Evolutionary conservation across 2,797 vertebrate species (phyloP).

Genomic region (Cottoperca gobio): DNA sequence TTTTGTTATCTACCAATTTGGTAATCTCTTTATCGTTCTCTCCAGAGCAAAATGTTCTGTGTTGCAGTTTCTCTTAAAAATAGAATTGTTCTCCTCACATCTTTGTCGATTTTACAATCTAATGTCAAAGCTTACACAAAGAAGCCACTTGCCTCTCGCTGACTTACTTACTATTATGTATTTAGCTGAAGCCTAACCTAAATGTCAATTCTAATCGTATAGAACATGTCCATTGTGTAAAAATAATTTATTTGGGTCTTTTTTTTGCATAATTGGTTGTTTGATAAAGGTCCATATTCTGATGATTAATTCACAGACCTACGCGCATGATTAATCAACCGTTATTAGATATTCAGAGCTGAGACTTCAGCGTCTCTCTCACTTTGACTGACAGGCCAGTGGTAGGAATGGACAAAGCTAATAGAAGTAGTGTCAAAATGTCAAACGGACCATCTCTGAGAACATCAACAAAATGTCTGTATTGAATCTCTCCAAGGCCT

Average conservation of each 20-base stretch:
- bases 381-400: conserved; percentile 85
- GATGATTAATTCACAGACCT: conserved; percentile 45
- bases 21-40: background rate
- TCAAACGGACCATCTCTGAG: conserved; percentile 83
- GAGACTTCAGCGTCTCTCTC: conserved; percentile 25
- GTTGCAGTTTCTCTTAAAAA: background rate
- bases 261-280: conserved; percentile 11
- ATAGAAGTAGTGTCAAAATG: conserved; percentile 88
- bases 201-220: conserved; percentile 6
- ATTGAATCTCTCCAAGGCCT: conserved; percentile 79
- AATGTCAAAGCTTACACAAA: background rate
- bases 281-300: conserved; percentile 29
- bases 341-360: conserved; percentile 26
- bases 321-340: conserved; percentile 42
- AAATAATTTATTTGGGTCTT: conserved; percentile 1
- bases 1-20: background rate
- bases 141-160: background rate
- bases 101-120: background rate
- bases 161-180: background rate
- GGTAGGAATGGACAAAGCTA: conserved; percentile 82
- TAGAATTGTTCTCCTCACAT: background rate
- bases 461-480: conserved; percentile 79
- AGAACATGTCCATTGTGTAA: background rate
- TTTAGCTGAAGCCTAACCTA: conserved; percentile 1
- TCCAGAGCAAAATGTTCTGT: background rate